Evolutionary conservation across 1,140 invertebrate genomes (phyloP), one percentile per base, ranked within the genome.

Genomic region (Magallana ariakensis): DNA sequence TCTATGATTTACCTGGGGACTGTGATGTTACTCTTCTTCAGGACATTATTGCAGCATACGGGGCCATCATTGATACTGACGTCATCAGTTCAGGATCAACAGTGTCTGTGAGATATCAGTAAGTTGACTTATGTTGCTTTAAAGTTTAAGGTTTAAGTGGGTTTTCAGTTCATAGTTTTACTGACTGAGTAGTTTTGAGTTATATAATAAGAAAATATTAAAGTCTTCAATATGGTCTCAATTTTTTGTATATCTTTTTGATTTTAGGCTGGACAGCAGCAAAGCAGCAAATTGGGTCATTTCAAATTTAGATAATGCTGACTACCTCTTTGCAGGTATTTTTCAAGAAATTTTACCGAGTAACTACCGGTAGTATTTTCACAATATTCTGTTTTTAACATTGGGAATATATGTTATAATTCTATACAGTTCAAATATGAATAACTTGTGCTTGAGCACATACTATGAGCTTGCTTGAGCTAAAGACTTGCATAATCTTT

Each of bases 321-420:
- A 75, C 33, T 26, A 75, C 66, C 66, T 75, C 22, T 75, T 75
- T 75, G 22, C 22, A 75, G 66, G 66, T 75, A 70, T 19, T 19
- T 11, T 70, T 22, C 7, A 22, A 46, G 33, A 46, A 46, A 46
- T 46, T 46, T 46, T 46, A 46, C 33, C 5, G 33, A 46, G 33
- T 46, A 46, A 46, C 33, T 46, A n/a, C n/a, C n/a, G n/a, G n/a
- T n/a, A 46, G 33, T 46, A 46, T 46, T 46, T 46, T 46, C 33
- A 46, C 33, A 46, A 46, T 46, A 5, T 46, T 46, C 33, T 46
- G 33, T 46, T 46, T 46, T 46, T 46, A 46, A 46, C 5, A 46
- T 46, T 4, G 33, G 33, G 33, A 46, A 46, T 46, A 46, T 46
- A 46, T 46, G 33, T 46, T 46, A 46, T n/a, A 46, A 46, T 46